Base-by-base conservation (phyloP, 1,140 invertebrate genomes). In the Babylonia areolata region DNA sequence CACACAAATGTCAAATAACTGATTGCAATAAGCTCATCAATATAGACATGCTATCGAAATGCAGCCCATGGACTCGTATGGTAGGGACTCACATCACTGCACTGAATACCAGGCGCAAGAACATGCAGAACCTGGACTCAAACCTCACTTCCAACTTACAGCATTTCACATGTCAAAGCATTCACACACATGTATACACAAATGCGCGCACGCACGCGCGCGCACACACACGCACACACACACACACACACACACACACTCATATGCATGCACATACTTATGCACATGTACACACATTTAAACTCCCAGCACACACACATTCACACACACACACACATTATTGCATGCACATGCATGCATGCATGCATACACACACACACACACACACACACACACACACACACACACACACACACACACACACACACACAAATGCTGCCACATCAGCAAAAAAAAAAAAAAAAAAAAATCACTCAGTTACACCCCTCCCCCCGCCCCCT, bases 231-330 rank as follows among this genome's bases (percentile, higher is more conserved):
- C 3, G 6, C 69, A 35, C 3, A 35, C 35, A 77, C 17, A 40
- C 28, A 28, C 37, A 77, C 37, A 20, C 75, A 77, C 37, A 28
- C 37, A 77, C 35, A 40, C 15, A 40, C 28, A 42, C 75, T 40
- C 37, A 40, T 31, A 77, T 31, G 31, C 37, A 23, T 28, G 40
- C 75, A 77, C 37, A 77, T 31, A 77, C 73, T 31, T n/a, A 40
- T n/a, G 40, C 73, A 77, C 73, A 77, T 37, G 28, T 23, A 77
- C 73, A 77, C 73, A 40, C 73, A 40, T 37, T n/a, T n/a, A n/a
- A n/a, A n/a, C n/a, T n/a, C n/a, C n/a, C n/a, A n/a, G 20, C 73
- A 81, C 71, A 73, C 71, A 73, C 71, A 73, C 71, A 35, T 31
- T 35, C 71, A 73, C 71, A 73, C 71, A 73, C 71, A 73, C 71